Conservation (phyloP, 1,140 invertebrate genomes). For the Aplysia californica region DNA sequence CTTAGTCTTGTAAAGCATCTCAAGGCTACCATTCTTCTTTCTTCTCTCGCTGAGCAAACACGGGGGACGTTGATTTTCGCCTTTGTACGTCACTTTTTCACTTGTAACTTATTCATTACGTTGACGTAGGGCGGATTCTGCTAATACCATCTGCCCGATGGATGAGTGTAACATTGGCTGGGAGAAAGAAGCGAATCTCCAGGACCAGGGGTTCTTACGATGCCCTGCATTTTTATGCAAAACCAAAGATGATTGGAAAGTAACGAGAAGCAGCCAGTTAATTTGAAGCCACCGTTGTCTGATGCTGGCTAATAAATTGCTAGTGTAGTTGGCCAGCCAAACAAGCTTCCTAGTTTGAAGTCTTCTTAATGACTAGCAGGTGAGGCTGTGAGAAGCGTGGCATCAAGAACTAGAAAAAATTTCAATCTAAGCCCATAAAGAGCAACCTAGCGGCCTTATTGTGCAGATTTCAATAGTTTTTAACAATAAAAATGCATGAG, state of each 20-base stretch:
- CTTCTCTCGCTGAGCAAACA: constrained; percentile 5
- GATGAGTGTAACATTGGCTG: neutral
- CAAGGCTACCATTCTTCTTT: neutral
- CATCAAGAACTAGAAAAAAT: neutral
- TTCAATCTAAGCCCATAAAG: constrained; percentile 18
- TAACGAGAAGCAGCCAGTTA: constrained; percentile 14
- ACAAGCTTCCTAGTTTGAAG: neutral
- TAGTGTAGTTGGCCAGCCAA: constrained; percentile 1
- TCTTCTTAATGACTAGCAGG: constrained; percentile 22
- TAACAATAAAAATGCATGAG: constrained; percentile 30
- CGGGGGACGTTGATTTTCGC: neutral
- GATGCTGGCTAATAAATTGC: constrained; percentile 5
- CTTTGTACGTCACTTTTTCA: neutral
- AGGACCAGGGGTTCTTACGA: neutral
- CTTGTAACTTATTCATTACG: constrained; percentile 12
- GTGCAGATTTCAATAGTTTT: constrained; percentile 21
- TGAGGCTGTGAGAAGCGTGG: constrained; percentile 16
- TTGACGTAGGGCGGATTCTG: neutral
- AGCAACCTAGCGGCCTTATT: constrained; percentile 22
- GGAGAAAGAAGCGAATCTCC: neutral
- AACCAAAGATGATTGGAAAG: constrained; percentile 12
- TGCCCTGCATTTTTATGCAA: neutral
- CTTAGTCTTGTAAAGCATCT: too few relatives aligned
- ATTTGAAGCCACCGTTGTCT: constrained; percentile 9
- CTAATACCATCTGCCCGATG: constrained; percentile 12